Conservation (phyloP, 1,140 invertebrate genomes). For the Parasteatoda tepidariorum region DNA sequence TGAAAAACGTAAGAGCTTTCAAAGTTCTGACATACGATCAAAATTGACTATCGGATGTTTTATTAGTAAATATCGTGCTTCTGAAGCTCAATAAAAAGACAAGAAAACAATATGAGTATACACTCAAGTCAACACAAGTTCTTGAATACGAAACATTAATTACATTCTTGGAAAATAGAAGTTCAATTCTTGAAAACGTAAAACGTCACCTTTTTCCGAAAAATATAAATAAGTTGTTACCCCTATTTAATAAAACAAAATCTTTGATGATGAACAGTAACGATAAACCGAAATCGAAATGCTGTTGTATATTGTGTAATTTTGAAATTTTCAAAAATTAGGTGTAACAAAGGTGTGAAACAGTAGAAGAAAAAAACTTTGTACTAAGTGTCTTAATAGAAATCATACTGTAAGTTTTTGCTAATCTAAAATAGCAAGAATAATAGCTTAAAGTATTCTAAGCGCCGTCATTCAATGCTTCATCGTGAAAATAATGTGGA, state of each 20-base stretch:
- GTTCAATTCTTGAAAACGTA: background rate
- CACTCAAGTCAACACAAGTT: background rate
- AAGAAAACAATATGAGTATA: slow-evolving; percentile 2
- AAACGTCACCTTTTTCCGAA: background rate
- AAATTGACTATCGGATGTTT: background rate
- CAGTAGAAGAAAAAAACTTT: background rate
- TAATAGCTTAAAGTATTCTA: background rate
- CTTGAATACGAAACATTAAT: background rate
- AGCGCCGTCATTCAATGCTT: background rate
- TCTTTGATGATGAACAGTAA: background rate
- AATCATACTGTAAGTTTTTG: background rate
- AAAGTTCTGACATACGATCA: background rate
- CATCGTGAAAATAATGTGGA: background rate
- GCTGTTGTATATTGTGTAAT: background rate
- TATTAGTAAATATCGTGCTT: background rate
- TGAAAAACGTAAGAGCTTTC: slow-evolving; percentile 1
- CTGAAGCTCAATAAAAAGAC: background rate
- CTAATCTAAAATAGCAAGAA: background rate
- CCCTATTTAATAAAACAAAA: background rate
- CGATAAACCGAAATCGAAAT: background rate
- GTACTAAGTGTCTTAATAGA: background rate
- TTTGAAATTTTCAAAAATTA: background rate
- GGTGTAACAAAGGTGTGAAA: background rate
- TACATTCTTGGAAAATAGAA: background rate
- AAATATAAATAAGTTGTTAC: background rate